Conservation (phyloP, 2,888 invertebrate genomes). For the Luffia ferchaultella region DNA sequence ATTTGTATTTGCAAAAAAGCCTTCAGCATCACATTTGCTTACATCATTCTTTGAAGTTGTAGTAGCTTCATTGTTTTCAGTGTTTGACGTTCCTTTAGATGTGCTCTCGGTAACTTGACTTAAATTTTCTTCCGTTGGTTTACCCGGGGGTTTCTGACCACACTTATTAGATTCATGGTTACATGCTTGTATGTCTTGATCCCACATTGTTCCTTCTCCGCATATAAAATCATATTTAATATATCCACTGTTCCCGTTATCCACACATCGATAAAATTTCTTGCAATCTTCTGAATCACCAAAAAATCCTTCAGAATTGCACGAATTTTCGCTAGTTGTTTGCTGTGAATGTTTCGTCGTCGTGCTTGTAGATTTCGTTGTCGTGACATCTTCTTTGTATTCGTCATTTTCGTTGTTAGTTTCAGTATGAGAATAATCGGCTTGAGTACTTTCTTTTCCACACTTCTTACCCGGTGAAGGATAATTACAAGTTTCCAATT, state of each 20-base stretch:
- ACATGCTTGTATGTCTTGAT: conserved; percentile 68
- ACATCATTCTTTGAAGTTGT: conserved; percentile 13
- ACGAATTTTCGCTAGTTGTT: conserved; percentile 24
- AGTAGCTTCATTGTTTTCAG: conserved; percentile 18
- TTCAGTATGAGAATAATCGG: too few species aligned
- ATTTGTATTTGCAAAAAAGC: conserved; percentile 69
- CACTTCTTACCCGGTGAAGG: conserved; percentile 33
- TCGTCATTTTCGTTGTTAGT: conserved; percentile 1
- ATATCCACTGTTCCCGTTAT: conserved; percentile 47
- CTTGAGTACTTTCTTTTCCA: too few species aligned
- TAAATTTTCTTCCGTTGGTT: conserved; percentile 5
- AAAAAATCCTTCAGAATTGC: conserved; percentile 73
- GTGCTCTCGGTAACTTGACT: conserved; percentile 8
- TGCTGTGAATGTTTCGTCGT: conserved; percentile 17
- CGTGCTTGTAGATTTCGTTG: conserved; percentile 15
- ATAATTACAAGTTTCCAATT: conserved; percentile 63
- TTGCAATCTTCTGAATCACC: conserved; percentile 73
- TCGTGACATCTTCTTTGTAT: conserved; percentile 12
- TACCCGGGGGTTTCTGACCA: conserved; percentile 12
- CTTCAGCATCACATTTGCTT: conserved; percentile 58
- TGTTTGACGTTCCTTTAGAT: conserved; percentile 19
- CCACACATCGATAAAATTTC: conserved; percentile 78
- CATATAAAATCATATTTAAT: conserved; percentile 69
- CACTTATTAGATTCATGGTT: conserved; percentile 46
- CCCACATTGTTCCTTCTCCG: conserved; percentile 75